Evolutionary conservation across 2,888 invertebrate genomes (phyloP), one percentile per base, ranked within the genome.

Genomic region (Zaprionus obscuricornis): DNA sequence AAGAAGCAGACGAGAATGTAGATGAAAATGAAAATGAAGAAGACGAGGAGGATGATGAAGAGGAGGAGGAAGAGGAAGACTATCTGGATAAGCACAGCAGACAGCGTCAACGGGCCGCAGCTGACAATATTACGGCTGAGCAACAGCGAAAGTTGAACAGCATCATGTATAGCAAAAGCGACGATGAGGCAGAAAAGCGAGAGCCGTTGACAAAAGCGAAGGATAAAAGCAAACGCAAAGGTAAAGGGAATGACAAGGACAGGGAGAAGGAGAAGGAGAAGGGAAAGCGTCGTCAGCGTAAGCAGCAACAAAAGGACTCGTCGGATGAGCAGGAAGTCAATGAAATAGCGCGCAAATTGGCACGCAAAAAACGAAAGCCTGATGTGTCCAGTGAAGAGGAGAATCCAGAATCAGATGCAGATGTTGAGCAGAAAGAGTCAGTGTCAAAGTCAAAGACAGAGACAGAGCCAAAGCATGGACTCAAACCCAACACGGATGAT

Each of bases 131-230:
- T 27, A 40, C 85, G 31, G 86, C 79, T 10, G 72, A 88, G 42
- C 87, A 87, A 42, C 87, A 87, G 22, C 77, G 85, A 10, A 85
- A 87, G 59, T 67, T 89, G 72, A 82, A 90, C 55, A 86, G 75
- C 43, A 75, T 90, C 1, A 79, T 89, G 69, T 90, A 86, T 47
- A 90, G 87, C 70, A 87, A 89, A 31, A 90, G 90, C 51, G 91
- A 90, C 68, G 86, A 90, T 24, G 90, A 90, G 43, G 77, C 85
- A 36, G 87, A 87, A 34, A 66, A 81, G 22, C 79, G 88, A 2
- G 57, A 20, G 1, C 87, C 86, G 0, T 49, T 76, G 13, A 18
- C 29, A 7, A 71, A 54, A 26, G 45, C 43, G 26, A 66, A 59
- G 22, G 51, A 13, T 29, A 47, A 11, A 36, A n/a, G n/a, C n/a